Conservation (phyloP, 2,888 invertebrate species). For the Paralinhomoeus sp. region DNA sequence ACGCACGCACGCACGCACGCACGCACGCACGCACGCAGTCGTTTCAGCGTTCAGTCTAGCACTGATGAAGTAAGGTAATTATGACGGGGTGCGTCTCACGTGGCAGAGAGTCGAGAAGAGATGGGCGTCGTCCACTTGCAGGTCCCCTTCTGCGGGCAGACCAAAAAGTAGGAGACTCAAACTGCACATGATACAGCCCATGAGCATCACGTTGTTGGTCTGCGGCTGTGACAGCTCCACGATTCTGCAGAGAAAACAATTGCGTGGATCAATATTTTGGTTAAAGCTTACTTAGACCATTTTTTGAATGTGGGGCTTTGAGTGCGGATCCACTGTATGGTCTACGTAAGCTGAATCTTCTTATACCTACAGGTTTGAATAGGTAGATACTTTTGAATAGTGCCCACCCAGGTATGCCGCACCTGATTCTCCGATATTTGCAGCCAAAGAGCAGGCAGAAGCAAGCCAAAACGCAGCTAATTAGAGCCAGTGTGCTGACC, state of each 20-base stretch:
- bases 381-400: too few species aligned
- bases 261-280: too few species aligned
- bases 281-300: too few species aligned
- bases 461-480: conserved; percentile 63
- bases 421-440: conserved; percentile 75
- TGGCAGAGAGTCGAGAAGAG: conserved; percentile 62
- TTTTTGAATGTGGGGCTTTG: too few species aligned
- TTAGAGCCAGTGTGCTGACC: conserved; percentile 67
- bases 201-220: conserved; percentile 83
- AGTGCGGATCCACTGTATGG: too few species aligned
- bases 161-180: conserved; percentile 63
- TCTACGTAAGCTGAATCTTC: too few species aligned
- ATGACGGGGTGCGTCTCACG: conserved; percentile 21
- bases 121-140: conserved; percentile 9
- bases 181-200: conserved; percentile 75
- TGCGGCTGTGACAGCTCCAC: conserved; percentile 88
- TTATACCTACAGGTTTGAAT: too few species aligned
- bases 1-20: too few species aligned
- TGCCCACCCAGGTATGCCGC: conserved; percentile 10
- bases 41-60: too few species aligned
- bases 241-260: conserved; percentile 40
- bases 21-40: too few species aligned
- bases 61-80: too few species aligned
- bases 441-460: conserved; percentile 72
- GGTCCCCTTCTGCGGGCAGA: conserved; percentile 27